These are phyloP conservation scores for Cynaeus angustus DNA, from an alignment of 2,888 invertebrate genomes.

Conservation along the genomic window DNA sequence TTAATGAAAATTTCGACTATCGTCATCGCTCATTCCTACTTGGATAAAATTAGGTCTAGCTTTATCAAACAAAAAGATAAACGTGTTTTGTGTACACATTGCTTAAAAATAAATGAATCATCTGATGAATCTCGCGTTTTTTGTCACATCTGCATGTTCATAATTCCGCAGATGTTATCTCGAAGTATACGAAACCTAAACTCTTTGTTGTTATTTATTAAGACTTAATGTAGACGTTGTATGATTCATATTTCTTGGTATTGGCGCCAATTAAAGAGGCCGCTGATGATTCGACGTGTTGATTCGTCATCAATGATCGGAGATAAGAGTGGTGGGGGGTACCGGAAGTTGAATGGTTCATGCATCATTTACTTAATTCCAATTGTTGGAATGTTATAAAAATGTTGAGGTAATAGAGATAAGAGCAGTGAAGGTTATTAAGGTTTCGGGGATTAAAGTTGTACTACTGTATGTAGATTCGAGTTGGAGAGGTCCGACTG, in stretches of 20 bases:
- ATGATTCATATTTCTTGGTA: conserved; percentile 9
- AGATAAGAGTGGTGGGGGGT: not conserved
- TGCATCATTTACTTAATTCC: not conserved
- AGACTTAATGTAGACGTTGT: not conserved
- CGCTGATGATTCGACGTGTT: not conserved
- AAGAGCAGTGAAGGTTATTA: too few relatives aligned
- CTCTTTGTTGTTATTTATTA: not conserved
- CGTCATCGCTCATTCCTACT: too few relatives aligned
- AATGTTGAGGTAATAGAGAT: not conserved
- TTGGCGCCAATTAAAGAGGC: conserved; percentile 9
- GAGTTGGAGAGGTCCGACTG: too few relatives aligned
- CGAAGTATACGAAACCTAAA: too few relatives aligned
- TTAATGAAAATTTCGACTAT: too few relatives aligned
- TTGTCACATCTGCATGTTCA: not conserved
- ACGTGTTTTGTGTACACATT: conserved; percentile 23
- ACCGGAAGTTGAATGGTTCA: conserved; percentile 10
- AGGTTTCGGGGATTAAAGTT: too few relatives aligned
- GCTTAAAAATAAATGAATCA: conserved; percentile 39
- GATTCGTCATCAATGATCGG: conserved; percentile 10
- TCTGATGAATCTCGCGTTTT: not conserved
- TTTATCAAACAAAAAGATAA: conserved; percentile 41
- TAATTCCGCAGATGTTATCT: not conserved
- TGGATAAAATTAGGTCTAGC: conserved; percentile 24
- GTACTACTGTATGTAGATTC: too few relatives aligned
- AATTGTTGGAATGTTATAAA: not conserved